Conservation (phyloP, 1,140 invertebrate species). For the Orussus abietinus region DNA sequence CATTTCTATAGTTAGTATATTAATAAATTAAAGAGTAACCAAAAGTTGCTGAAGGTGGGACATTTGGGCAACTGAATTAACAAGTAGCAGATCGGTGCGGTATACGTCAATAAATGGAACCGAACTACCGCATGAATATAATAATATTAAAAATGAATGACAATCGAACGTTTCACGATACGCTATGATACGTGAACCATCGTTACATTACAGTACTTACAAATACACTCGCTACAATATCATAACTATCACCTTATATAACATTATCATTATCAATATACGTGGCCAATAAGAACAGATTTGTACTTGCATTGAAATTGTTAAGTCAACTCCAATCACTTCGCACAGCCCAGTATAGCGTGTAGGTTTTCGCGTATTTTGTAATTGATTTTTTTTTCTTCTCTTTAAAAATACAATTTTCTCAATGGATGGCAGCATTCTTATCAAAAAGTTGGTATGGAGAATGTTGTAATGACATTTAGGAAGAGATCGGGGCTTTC, state of each 20-base stretch:
- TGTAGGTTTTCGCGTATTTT: constrained; percentile 50
- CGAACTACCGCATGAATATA: constrained; percentile 20
- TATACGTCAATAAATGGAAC: constrained; percentile 26
- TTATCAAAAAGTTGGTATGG: constrained; percentile 51
- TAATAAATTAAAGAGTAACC: neutral
- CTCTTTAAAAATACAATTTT: constrained; percentile 53
- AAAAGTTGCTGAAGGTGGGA: constrained; percentile 2
- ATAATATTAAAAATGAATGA: too few species aligned
- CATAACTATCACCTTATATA: constrained; percentile 49
- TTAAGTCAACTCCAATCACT: constrained; percentile 54
- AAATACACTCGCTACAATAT: constrained; percentile 50
- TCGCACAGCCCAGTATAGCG: constrained; percentile 54
- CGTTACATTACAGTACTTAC: constrained; percentile 45
- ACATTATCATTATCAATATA: constrained; percentile 53
- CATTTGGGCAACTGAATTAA: constrained; percentile 31
- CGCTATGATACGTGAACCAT: constrained; percentile 19
- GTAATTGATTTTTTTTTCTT: constrained; percentile 37
- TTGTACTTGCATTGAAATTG: constrained; percentile 56
- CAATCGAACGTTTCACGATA: constrained; percentile 19
- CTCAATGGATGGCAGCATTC: constrained; percentile 51
- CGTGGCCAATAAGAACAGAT: constrained; percentile 55
- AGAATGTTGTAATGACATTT: constrained; percentile 53
- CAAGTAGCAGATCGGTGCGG: constrained; percentile 25
- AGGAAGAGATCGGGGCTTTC: constrained; percentile 34
- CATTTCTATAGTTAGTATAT: neutral